Percentiles rank a stretch among this genome's conserved stretches.
Conservation (phyloP, 2,797 vertebrate species). For the Craterocephalus amniculus region DNA sequence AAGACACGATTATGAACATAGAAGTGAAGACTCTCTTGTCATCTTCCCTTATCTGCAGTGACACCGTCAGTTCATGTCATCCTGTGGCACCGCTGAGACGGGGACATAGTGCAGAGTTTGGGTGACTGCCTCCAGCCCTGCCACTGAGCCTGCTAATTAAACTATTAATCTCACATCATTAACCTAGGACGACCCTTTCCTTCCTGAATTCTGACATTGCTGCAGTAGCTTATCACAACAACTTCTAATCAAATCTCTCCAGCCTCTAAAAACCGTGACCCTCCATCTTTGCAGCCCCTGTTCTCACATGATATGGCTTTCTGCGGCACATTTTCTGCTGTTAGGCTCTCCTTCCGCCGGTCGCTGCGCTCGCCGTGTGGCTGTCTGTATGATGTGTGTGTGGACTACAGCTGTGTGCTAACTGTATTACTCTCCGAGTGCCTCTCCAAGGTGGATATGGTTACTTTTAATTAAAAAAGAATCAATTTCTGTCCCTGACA, state of each 20-base stretch:
- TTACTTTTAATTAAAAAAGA: conserved; percentile 86
- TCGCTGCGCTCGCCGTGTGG: conserved; percentile 6
- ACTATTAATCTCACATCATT: conserved; percentile 84
- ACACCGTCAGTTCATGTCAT: conserved; percentile 58
- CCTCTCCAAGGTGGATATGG: conserved; percentile 78
- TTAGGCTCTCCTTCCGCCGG: conserved; percentile 22
- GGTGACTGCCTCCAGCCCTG: conserved; percentile 70
- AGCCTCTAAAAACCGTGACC: conserved; percentile 26
- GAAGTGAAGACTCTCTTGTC: conserved; percentile 41
- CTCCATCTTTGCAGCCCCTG: conserved; percentile 31
- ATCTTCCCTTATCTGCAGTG: conserved; percentile 67
- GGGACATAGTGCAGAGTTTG: conserved; percentile 63
- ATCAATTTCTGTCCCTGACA: conserved; percentile 80
- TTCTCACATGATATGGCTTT: conserved; percentile 12
- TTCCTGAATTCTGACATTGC: conserved; percentile 67
- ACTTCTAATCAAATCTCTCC: conserved; percentile 42
- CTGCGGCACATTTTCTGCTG: conserved; percentile 18
- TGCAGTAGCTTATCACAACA: conserved; percentile 59
- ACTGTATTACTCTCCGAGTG: conserved; percentile 78
- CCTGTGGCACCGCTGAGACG: conserved; percentile 54
- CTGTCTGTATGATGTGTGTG: conserved; percentile 48
- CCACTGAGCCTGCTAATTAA: conserved; percentile 79
- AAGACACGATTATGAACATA: conserved; percentile 25
- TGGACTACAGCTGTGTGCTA: conserved; percentile 78
- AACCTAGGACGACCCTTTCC: conserved; percentile 72